phyloP scores from a whole-genome alignment of 2,113 vertebrate species.

The Axis porcinus region DNA sequence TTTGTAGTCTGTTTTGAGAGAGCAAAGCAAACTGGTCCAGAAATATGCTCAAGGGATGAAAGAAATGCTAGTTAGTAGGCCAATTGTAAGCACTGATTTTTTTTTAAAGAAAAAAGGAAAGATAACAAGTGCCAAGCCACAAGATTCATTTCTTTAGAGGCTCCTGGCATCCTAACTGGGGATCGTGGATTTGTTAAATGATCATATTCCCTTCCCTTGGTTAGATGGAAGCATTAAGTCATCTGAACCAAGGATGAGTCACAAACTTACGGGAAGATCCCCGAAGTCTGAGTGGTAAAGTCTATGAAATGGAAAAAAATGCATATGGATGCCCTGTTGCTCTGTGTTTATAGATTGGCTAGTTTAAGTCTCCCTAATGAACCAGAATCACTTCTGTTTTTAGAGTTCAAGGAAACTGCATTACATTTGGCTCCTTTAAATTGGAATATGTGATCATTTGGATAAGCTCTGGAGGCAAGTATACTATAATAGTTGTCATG shows the following conservation, averaged over 20 bases:
- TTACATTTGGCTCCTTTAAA: background rate
- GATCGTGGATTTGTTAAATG: conserved; percentile 53
- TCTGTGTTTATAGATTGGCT: background rate
- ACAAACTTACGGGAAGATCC: conserved; percentile 52
- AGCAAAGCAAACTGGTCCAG: conserved; percentile 44
- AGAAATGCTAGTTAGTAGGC: conserved; percentile 25
- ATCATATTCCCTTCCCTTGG: conserved; percentile 40
- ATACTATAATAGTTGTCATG: background rate
- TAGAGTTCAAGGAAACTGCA: background rate
- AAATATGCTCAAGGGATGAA: conserved; percentile 38
- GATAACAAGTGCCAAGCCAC: conserved; percentile 52
- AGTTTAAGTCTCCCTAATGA: background rate
- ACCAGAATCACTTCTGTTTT: background rate
- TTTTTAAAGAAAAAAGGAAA: background rate
- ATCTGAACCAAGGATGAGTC: conserved; percentile 48
- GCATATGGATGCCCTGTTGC: conserved; percentile 42
- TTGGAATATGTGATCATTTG: background rate
- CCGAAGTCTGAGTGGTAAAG: conserved; percentile 41
- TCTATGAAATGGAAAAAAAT: conserved; percentile 65
- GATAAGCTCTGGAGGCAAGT: background rate
- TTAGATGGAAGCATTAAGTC: conserved; percentile 59
- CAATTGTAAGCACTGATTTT: background rate
- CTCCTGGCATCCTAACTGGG: conserved; percentile 31
- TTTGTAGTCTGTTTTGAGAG: background rate
- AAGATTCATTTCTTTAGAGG: background rate